These are phyloP conservation scores for Bothrops alternatus DNA, from an alignment of 2,797 vertebrate genomes.

Conservation along the genomic window DNA sequence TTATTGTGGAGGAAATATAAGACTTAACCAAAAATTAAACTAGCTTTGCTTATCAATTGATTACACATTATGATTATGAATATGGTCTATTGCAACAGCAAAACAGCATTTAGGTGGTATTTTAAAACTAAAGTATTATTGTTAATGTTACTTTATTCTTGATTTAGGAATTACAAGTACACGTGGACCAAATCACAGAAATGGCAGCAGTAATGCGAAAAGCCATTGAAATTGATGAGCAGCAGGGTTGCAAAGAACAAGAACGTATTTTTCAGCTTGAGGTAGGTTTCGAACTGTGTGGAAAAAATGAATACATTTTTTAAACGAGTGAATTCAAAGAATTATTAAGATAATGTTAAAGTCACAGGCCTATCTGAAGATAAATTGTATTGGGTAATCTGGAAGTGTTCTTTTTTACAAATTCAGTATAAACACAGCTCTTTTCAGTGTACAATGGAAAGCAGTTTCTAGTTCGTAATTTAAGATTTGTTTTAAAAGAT, in stretches of 20 bases:
- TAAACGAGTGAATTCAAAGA: not conserved
- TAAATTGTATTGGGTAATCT: not conserved
- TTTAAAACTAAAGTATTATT: not conserved
- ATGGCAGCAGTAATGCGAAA: slow-evolving; percentile 98
- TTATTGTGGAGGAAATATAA: not conserved
- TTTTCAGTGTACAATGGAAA: not conserved
- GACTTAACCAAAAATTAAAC: not conserved
- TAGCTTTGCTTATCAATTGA: not conserved
- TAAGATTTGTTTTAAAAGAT: not conserved
- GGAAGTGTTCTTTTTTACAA: not conserved
- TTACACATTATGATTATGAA: not conserved
- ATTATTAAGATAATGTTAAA: not conserved
- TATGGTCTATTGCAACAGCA: not conserved
- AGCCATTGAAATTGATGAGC: slow-evolving; percentile 94
- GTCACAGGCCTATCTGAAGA: not conserved
- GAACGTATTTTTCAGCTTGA: slow-evolving; percentile 92
- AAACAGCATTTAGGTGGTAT: not conserved
- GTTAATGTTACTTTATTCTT: not conserved
- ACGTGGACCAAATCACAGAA: slow-evolving; percentile 95
- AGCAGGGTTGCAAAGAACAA: slow-evolving; percentile 85
- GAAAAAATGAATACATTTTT: not conserved
- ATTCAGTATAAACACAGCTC: not conserved
- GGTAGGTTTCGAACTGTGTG: slow-evolving; percentile 67
- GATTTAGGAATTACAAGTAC: slow-evolving; percentile 88
- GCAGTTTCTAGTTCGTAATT: not conserved